A percentile compares a stretch with the other conserved stretches of the same genome.
Evolutionary conservation across 2,888 invertebrate species (phyloP).

Genomic region (Dysmachus trigonus): DNA sequence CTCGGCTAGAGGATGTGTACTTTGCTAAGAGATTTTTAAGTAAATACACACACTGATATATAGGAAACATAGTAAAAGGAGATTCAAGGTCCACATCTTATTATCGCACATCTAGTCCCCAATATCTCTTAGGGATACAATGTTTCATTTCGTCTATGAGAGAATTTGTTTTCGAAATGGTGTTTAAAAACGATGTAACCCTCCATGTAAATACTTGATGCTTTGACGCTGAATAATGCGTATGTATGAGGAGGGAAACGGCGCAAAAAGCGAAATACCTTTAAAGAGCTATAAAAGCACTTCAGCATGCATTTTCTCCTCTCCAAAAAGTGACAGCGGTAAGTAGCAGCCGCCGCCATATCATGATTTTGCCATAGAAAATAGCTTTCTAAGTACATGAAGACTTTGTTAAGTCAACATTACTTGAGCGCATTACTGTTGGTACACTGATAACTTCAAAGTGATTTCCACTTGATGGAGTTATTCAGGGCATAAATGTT

Average conservation of each 20-base stretch:
- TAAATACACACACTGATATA: background rate
- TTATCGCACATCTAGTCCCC: background rate
- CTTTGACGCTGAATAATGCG: background rate
- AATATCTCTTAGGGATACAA: background rate
- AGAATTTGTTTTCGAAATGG: background rate
- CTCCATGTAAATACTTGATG: background rate
- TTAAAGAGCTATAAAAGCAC: background rate
- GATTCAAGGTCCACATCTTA: background rate
- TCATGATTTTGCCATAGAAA: background rate
- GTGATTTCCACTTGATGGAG: background rate
- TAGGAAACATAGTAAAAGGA: background rate
- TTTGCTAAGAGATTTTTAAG: background rate
- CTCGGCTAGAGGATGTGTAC: background rate
- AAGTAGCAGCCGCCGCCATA: background rate
- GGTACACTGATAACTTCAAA: background rate
- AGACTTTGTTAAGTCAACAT: background rate
- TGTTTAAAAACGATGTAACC: background rate
- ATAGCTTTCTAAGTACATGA: background rate
- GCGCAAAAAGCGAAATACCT: background rate
- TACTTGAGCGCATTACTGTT: background rate
- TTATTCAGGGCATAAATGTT: background rate
- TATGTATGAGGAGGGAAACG: background rate
- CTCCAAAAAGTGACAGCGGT: background rate
- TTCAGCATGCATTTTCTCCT: background rate
- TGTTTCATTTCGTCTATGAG: background rate